A percentile compares a stretch with the other conserved stretches of the same genome.
Conservation (phyloP, 2,888 invertebrate species). For the Neria commutata region DNA sequence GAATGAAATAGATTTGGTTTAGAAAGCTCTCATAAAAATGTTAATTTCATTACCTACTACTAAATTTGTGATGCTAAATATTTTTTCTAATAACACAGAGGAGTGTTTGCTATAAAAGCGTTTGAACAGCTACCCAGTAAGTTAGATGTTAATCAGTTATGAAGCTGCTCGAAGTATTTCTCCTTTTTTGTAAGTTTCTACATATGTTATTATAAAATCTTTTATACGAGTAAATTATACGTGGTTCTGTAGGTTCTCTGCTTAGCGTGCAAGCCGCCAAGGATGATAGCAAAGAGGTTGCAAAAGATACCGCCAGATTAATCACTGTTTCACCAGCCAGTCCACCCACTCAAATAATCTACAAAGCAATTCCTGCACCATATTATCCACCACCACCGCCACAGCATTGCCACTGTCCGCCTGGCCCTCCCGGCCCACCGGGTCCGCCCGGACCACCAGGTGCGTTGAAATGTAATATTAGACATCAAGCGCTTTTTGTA, state of each 20-base stretch:
- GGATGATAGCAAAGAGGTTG: neutral
- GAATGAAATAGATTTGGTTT: no score
- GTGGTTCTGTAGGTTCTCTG: neutral
- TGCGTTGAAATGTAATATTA: neutral
- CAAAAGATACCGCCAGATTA: constrained; percentile 7
- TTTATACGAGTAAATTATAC: neutral
- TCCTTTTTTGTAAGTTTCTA: constrained; percentile 35
- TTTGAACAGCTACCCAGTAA: no score
- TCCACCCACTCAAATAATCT: constrained; percentile 8
- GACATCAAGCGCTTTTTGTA: no score
- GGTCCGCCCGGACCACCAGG: constrained; percentile 18
- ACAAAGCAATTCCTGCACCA: constrained; percentile 7
- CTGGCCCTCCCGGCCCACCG: constrained; percentile 9
- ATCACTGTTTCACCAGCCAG: constrained; percentile 5
- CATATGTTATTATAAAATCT: neutral
- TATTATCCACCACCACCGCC: constrained; percentile 9
- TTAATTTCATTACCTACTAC: no score
- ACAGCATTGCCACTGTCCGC: neutral
- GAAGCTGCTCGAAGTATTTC: constrained; percentile 33
- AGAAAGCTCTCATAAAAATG: no score
- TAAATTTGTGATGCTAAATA: no score
- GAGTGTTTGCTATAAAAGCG: no score
- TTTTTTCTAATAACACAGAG: no score
- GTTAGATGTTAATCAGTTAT: no score
- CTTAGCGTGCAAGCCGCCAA: neutral